Evolutionary conservation across 2,113 vertebrate genomes (phyloP).

Genomic region (Notothenia rossii): DNA sequence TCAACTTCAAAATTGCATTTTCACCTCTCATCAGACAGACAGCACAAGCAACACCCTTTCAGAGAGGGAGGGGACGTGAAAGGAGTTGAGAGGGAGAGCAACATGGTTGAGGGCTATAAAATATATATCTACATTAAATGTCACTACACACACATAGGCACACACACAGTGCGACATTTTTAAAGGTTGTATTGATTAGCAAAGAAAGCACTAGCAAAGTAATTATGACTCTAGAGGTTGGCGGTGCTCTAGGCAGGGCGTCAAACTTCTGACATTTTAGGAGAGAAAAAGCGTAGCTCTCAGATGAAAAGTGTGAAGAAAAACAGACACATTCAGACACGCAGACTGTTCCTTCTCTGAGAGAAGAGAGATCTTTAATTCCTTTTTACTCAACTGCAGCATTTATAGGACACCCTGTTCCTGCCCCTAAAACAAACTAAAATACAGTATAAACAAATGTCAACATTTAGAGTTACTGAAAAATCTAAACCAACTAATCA

Average conservation of each 20-base stretch:
- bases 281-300: slow-evolving; percentile 40
- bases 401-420: background rate
- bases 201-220: slow-evolving; percentile 25
- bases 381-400: background rate
- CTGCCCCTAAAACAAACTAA: background rate
- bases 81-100: background rate
- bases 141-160: slow-evolving; percentile 7
- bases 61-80: background rate
- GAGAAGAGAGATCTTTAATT: background rate
- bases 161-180: slow-evolving; percentile 22
- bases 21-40: background rate
- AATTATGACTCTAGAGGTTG: slow-evolving; percentile 34
- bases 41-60: slow-evolving; percentile 4
- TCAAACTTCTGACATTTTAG: slow-evolving; percentile 66
- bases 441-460: background rate
- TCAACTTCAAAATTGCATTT: slow-evolving; percentile 26
- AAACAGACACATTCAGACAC: slow-evolving; percentile 11
- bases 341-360: slow-evolving; percentile 11
- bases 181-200: slow-evolving; percentile 61
- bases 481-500: background rate
- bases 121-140: slow-evolving; percentile 7
- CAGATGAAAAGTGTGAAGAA: slow-evolving; percentile 24
- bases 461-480: background rate
- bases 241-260: slow-evolving; percentile 13
- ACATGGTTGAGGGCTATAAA: background rate